These are phyloP conservation scores for Villa cingulata DNA, from an alignment of 2,888 invertebrate genomes.

Conservation along the genomic window DNA sequence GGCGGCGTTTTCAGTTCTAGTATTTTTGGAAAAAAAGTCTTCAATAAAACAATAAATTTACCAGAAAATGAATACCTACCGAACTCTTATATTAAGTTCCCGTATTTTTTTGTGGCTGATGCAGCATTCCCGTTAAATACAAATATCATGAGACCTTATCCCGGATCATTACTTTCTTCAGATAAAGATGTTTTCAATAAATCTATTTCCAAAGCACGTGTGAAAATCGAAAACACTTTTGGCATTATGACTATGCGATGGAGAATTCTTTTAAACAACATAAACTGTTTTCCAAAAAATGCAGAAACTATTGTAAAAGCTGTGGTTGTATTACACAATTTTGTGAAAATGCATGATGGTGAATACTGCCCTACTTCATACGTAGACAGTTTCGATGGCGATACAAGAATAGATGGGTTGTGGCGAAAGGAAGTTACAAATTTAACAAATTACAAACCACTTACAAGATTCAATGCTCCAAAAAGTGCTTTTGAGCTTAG, in stretches of 20 bases:
- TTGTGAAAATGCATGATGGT: slow-evolving; percentile 5
- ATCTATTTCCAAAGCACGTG: slow-evolving; percentile 15
- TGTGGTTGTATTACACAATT: slow-evolving; percentile 3
- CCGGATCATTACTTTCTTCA: slow-evolving; percentile 11
- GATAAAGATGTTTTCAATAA: slow-evolving; percentile 18
- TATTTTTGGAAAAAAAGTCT: too few species aligned
- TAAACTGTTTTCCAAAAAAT: slow-evolving; percentile 17
- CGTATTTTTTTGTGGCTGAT: too few species aligned
- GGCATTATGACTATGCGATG: slow-evolving; percentile 17
- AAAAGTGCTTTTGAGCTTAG: slow-evolving; percentile 2
- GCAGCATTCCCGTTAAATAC: too few species aligned
- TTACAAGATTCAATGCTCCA: slow-evolving; percentile 1
- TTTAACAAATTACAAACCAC: not conserved
- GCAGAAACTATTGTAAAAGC: slow-evolving; percentile 15
- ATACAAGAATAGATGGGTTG: slow-evolving; percentile 1
- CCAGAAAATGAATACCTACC: slow-evolving; percentile 7
- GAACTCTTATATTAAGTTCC: slow-evolving; percentile 6
- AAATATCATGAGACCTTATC: too few species aligned
- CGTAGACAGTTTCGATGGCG: slow-evolving; percentile 1
- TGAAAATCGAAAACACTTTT: slow-evolving; percentile 19
- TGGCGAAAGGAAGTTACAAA: slow-evolving; percentile 2
- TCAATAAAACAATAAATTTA: too few species aligned
- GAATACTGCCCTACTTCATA: too few species aligned
- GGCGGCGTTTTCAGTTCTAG: too few species aligned
- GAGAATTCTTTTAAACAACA: slow-evolving; percentile 16